phyloP scores from a whole-genome alignment of 2,113 vertebrate genomes.

The Nyctereutes procyonoides region DNA sequence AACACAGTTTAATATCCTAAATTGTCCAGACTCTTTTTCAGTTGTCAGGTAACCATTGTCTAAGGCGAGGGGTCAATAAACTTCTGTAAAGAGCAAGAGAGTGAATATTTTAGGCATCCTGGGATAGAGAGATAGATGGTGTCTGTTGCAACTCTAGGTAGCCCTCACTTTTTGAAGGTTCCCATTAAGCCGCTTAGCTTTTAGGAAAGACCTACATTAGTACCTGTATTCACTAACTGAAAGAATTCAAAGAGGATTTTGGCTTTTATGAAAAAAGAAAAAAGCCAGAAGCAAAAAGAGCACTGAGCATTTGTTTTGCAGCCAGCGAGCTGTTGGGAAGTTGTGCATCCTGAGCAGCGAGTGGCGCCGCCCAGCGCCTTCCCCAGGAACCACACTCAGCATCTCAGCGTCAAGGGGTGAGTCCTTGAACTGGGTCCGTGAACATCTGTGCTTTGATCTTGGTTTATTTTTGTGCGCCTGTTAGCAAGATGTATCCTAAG shows the following conservation, averaged over 20 bases:
- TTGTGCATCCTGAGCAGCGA: not conserved
- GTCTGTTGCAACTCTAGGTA: not conserved
- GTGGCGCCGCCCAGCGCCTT: not conserved
- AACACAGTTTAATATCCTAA: constrained; percentile 22
- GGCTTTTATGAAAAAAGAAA: not conserved
- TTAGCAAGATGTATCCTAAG: not conserved
- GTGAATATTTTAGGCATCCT: constrained; percentile 25
- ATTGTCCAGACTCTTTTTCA: not conserved
- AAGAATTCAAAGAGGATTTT: not conserved
- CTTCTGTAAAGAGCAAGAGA: not conserved
- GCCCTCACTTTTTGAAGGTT: not conserved
- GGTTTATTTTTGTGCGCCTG: not conserved
- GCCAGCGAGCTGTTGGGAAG: not conserved
- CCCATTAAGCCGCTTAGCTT: not conserved
- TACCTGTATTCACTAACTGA: not conserved
- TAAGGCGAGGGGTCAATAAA: not conserved
- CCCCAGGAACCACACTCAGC: not conserved
- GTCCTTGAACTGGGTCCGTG: not conserved
- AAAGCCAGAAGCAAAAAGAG: not conserved
- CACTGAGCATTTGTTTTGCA: not conserved
- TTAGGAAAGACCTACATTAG: not conserved
- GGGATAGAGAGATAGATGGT: not conserved
- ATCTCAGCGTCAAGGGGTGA: not conserved
- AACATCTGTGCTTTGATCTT: not conserved
- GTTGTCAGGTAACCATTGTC: not conserved